Percentiles rank a stretch among this genome's conserved stretches.
Conservation (phyloP, 2,113 vertebrate species). For the Chaetops frenatus region DNA sequence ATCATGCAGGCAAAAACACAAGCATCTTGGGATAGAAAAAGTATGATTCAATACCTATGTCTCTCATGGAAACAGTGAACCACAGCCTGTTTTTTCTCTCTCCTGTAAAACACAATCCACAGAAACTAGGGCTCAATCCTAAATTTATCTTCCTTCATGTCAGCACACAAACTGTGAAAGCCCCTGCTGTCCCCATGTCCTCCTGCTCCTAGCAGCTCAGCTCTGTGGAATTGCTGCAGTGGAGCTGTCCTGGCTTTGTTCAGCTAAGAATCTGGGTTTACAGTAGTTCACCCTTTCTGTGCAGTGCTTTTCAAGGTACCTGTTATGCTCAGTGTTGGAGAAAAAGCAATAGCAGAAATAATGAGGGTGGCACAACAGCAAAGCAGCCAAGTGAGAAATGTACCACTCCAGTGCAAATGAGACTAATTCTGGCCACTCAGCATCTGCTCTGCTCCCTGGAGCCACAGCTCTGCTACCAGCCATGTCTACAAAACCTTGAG, state of each 20-base stretch:
- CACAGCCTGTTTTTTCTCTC: neutral
- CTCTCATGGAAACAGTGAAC: neutral
- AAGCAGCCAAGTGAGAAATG: neutral
- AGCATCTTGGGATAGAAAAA: neutral
- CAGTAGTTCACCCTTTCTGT: neutral
- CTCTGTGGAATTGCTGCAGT: neutral
- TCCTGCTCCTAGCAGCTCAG: neutral
- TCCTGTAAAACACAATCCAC: neutral
- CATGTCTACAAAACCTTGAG: neutral
- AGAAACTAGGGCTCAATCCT: neutral
- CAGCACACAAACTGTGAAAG: neutral
- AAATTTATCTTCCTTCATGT: neutral
- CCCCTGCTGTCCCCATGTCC: neutral
- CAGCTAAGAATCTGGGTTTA: neutral
- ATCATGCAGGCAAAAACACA: neutral
- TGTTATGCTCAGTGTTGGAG: neutral
- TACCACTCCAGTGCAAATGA: neutral
- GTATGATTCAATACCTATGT: neutral
- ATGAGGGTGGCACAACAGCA: neutral
- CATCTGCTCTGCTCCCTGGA: neutral
- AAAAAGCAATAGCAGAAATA: neutral
- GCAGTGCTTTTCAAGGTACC: neutral
- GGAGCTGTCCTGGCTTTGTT: neutral
- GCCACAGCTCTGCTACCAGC: fast-evolving
- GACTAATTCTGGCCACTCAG: neutral